Evolutionary conservation across 1,140 invertebrate genomes (phyloP).

Genomic region (Drosophila quadrilineata): DNA sequence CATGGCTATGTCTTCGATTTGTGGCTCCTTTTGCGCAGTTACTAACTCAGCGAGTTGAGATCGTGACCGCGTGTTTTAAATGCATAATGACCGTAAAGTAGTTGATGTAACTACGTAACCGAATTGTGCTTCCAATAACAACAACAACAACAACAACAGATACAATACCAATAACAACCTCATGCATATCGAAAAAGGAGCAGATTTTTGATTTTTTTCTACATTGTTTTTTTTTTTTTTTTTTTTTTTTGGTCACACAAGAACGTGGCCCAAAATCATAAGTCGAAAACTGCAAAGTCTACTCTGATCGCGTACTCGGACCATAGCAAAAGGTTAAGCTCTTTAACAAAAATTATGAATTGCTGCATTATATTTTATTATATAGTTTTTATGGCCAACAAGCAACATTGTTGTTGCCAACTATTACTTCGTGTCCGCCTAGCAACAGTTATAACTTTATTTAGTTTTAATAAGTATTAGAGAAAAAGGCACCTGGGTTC

Average conservation of each 20-base stretch:
- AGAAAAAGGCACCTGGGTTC: slow-evolving; percentile 19
- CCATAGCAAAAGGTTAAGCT: slow-evolving; percentile 39
- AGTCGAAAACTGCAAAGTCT: background rate
- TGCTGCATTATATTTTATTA: slow-evolving; percentile 78
- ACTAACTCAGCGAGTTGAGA: slow-evolving; percentile 75
- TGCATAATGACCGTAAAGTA: slow-evolving; percentile 81
- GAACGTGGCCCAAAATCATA: slow-evolving; percentile 27
- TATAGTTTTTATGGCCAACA: slow-evolving; percentile 61
- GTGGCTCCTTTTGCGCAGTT: slow-evolving; percentile 59
- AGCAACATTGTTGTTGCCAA: slow-evolving; percentile 8
- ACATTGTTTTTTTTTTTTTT: too few relatives aligned
- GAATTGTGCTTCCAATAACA: slow-evolving; percentile 53
- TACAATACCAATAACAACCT: slow-evolving; percentile 18
- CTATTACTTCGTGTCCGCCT: slow-evolving; percentile 42
- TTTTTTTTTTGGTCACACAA: slow-evolving; percentile 47
- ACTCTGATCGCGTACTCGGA: background rate
- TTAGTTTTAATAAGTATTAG: slow-evolving; percentile 73
- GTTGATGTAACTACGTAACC: slow-evolving; percentile 66
- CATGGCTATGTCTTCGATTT: slow-evolving; percentile 46
- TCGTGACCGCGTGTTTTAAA: slow-evolving; percentile 81
- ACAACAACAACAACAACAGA: slow-evolving; percentile 32
- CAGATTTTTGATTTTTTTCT: too few relatives aligned
- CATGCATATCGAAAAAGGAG: slow-evolving; percentile 71
- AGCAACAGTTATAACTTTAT: slow-evolving; percentile 73
- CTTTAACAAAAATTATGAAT: slow-evolving; percentile 77